A percentile compares a stretch with the other conserved stretches of the same genome.
phyloP scores from a whole-genome alignment of 1,140 invertebrate genomes.

The Anastatus disparis region DNA sequence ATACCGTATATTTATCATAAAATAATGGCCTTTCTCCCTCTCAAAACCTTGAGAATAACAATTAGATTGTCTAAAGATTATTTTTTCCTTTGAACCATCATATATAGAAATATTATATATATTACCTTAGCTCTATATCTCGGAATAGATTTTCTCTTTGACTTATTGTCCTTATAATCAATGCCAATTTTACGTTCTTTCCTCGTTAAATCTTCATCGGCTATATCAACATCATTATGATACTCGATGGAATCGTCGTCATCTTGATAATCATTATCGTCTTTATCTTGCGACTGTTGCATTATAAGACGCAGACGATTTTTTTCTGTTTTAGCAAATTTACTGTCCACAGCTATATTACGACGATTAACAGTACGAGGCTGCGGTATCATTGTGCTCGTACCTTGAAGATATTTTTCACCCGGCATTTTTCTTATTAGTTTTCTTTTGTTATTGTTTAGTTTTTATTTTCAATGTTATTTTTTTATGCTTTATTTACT shows the following conservation, averaged over 20 bases:
- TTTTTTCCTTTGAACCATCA: too few species aligned
- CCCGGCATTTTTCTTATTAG: neutral
- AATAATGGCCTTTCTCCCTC: too few species aligned
- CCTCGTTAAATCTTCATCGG: constrained; percentile 30
- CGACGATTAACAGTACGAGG: constrained; percentile 45
- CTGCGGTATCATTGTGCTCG: constrained; percentile 55
- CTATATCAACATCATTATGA: constrained; percentile 27
- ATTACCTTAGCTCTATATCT: constrained; percentile 17
- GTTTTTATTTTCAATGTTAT: too few species aligned
- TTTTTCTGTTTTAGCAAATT: constrained; percentile 57
- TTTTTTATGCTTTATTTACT: too few species aligned
- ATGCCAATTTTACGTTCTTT: constrained; percentile 49
- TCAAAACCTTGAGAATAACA: too few species aligned
- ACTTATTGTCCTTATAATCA: neutral
- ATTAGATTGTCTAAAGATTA: too few species aligned
- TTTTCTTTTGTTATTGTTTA: neutral
- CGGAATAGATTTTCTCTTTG: neutral
- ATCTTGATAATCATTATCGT: too few species aligned
- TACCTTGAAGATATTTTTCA: neutral
- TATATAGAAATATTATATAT: too few species aligned
- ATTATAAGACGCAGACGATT: constrained; percentile 56
- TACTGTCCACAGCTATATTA: constrained; percentile 44
- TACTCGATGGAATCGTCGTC: too few species aligned
- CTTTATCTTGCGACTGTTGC: constrained; percentile 36
- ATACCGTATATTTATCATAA: too few species aligned